Evolutionary conservation across 2,113 vertebrate genomes (phyloP), one percentile per base, ranked within the genome.

Genomic region (Ptilorrhoa leucosticta): DNA sequence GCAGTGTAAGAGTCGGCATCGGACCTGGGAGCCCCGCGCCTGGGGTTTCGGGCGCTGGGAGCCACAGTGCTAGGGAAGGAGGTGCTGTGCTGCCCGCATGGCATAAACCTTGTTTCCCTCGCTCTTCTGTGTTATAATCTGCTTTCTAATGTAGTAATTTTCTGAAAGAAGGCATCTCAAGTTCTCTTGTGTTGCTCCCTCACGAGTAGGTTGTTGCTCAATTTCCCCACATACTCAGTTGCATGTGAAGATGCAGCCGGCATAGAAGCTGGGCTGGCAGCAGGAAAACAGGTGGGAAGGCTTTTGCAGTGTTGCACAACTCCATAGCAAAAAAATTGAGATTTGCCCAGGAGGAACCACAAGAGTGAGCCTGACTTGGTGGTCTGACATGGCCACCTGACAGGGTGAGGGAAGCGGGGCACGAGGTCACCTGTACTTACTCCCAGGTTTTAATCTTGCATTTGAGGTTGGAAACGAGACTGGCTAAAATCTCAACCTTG

Each of bases 81-180:
- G 40, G 6, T n/a, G 68, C 37, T 28, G 20, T n/a, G 15, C 19
- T 24, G 21, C 23, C 1, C 2, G 4, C 13, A 0, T 11, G 42
- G 5, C 20, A 20, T 4, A n/a, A 27, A n/a, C 26, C 26, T 31
- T 15, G 7, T 60, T 27, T 56, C 39, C 27, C 23, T 72, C 30
- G 15, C 5, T 28, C 30, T 42, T 64, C 7, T n/a, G 1, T 37
- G 6, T 13, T 58, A 19, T 4, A 30, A 24, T 60, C 44, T 28
- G 26, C 22, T 53, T 71, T 65, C 37, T 20, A 35, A 13, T 6
- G 18, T 6, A 53, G 33, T 19, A 9, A 19, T 40, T 60, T 86
- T 63, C 16, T 9, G 2, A 51, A 50, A 48, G 60, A 21, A 45
- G 23, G 24, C 0, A 1, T 42, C 47, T 69, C 23, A 13, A 3